phyloP scores from a whole-genome alignment of 1,140 invertebrate species.

The Contarinia nasturtii region DNA sequence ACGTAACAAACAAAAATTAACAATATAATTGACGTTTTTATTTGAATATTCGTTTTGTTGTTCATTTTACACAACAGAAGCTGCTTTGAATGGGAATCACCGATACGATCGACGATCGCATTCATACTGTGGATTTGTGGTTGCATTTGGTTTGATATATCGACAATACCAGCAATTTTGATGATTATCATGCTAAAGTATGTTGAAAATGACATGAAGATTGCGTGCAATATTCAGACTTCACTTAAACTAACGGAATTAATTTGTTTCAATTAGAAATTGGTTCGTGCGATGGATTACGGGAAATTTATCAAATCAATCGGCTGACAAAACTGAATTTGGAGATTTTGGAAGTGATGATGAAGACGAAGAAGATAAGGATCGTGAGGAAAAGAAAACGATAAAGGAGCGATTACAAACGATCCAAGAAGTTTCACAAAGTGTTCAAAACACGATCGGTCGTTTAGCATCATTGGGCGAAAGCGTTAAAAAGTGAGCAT shows the following conservation, averaged over 20 bases:
- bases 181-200: conserved; percentile 62
- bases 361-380: conserved; percentile 59
- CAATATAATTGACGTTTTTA: neutral
- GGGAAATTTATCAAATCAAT: conserved; percentile 21
- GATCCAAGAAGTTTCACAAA: conserved; percentile 88
- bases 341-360: conserved; percentile 36
- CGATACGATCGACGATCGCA: conserved; percentile 68
- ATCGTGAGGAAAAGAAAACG: conserved; percentile 86
- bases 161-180: conserved; percentile 62
- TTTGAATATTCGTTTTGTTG: no score
- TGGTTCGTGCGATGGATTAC: conserved; percentile 35
- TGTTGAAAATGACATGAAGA: neutral
- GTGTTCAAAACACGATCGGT: conserved; percentile 85
- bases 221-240: neutral
- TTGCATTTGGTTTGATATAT: conserved; percentile 34
- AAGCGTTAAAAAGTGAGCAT: conserved; percentile 75
- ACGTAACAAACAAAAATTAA: no score
- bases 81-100: conserved; percentile 94
- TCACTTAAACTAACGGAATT: neutral
- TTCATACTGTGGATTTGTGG: conserved; percentile 57
- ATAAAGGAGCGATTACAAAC: conserved; percentile 83
- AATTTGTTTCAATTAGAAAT: conserved; percentile 20
- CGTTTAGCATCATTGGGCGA: conserved; percentile 82
- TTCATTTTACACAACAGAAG: conserved; percentile 37
- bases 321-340: conserved; percentile 61